Base-by-base conservation (phyloP, 2,888 invertebrate species). In the Scaptomyza polygonia region DNA sequence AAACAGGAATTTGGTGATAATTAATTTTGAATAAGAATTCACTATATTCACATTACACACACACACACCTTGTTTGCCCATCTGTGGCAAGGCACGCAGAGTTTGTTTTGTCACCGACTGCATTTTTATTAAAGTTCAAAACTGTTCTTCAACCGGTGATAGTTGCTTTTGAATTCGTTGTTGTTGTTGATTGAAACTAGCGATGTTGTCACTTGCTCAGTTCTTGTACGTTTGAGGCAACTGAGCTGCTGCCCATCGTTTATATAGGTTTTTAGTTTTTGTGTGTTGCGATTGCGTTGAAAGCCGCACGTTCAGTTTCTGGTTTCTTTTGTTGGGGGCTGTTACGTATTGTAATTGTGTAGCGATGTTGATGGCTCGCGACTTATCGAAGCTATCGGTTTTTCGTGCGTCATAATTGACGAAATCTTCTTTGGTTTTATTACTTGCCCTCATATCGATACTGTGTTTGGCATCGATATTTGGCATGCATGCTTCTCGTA, bases 61-160 rank as follows among this genome's bases (percentile, higher is more conserved):
- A 76, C 69, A 79, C 79, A 72, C 78, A 88, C 89, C 89, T 87
- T 89, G 89, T 51, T 85, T 87, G 61, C 77, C 70, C 45, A 85
- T 54, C 54, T 86, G 89, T 14, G 89, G 88, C 65, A 77, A 61
- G 58, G 79, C 72, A 11, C 88, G 85, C 52, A 77, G 66, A 1
- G 79, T 70, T 70, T 88, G 89, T 67, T 83, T 88, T 51, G 81
- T 76, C 73, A 89, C 74, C 56, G 88, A 87, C 69, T 79, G 77
- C 79, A 82, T 72, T 69, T 59, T 75, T 57, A n/a, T n/a, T 34
- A 30, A 11, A 39, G 42, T 44, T 69, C 16, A 44, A 67, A 30
- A 49, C 56, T 18, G n/a, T 45, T 65, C 42, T 58, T 51, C 7
- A 14, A 52, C 62, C 74, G 74, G 65, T 56, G 30, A 7, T 18